These are phyloP conservation scores for Actias luna DNA, from an alignment of 2,888 invertebrate genomes.

Conservation along the genomic window DNA sequence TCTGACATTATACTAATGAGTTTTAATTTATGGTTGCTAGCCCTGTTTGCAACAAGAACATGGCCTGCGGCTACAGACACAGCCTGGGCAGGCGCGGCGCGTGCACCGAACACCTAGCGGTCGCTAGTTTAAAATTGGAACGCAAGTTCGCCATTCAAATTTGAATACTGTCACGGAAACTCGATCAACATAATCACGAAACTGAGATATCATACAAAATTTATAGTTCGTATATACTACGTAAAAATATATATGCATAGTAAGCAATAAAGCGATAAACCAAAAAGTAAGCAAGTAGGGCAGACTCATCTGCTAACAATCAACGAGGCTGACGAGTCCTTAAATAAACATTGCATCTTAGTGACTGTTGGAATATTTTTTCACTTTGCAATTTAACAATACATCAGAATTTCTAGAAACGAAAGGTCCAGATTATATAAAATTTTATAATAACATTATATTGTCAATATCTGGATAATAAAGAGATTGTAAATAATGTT, in stretches of 20 bases:
- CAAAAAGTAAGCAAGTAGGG: too few relatives aligned
- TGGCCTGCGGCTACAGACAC: constrained; percentile 45
- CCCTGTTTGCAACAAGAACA: constrained; percentile 40
- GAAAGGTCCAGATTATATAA: background rate
- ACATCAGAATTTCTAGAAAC: background rate
- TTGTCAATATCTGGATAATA: too few relatives aligned
- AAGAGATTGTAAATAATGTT: too few relatives aligned
- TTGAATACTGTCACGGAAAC: constrained; percentile 60
- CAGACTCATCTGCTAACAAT: too few relatives aligned
- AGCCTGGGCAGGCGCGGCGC: constrained; percentile 44
- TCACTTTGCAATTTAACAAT: background rate
- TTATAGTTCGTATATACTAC: constrained; percentile 19
- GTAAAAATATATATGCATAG: too few relatives aligned
- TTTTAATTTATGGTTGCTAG: constrained; percentile 8
- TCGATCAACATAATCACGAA: constrained; percentile 11
- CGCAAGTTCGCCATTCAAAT: constrained; percentile 52
- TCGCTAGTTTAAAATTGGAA: constrained; percentile 52
- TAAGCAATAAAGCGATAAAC: too few relatives aligned
- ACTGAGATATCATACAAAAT: constrained; percentile 23
- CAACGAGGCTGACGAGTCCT: too few relatives aligned
- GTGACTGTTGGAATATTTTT: too few relatives aligned
- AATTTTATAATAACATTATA: background rate
- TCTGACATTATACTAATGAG: background rate
- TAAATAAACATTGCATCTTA: too few relatives aligned
- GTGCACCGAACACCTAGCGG: constrained; percentile 51